Conservation (phyloP, 2,797 vertebrate species). For the Tamandua tetradactyla region DNA sequence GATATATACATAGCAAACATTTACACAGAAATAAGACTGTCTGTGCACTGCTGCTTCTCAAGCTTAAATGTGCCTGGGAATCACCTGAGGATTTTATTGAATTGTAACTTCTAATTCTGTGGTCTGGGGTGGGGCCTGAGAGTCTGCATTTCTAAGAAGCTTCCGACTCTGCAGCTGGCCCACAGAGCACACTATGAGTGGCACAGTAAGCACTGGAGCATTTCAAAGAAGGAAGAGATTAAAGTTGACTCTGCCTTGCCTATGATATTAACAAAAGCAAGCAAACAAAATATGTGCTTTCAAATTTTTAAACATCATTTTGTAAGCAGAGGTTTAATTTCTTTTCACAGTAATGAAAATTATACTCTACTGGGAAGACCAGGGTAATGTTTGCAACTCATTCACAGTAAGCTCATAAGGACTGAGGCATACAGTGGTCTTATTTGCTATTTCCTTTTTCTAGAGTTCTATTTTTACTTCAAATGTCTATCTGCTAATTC, state of each 20-base stretch:
- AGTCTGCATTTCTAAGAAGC: neutral
- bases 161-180: neutral
- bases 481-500: conserved; percentile 9
- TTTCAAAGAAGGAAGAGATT: neutral
- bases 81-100: neutral
- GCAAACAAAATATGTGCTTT: neutral
- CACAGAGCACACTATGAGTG: neutral
- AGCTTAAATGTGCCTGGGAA: neutral
- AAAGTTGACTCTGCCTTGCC: neutral
- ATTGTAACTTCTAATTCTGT: neutral
- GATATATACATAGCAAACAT: neutral
- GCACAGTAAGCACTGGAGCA: neutral
- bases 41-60: neutral
- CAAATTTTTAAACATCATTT: neutral
- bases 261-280: neutral
- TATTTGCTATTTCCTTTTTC: neutral
- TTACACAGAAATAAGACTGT: neutral
- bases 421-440: neutral
- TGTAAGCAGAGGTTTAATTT: neutral
- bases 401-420: neutral
- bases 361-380: neutral
- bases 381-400: neutral
- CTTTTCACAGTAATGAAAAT: neutral
- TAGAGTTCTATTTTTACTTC: neutral
- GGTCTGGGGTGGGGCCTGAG: neutral